phyloP scores from a whole-genome alignment of 2,888 invertebrate species.

The Pelosia muscerda region DNA sequence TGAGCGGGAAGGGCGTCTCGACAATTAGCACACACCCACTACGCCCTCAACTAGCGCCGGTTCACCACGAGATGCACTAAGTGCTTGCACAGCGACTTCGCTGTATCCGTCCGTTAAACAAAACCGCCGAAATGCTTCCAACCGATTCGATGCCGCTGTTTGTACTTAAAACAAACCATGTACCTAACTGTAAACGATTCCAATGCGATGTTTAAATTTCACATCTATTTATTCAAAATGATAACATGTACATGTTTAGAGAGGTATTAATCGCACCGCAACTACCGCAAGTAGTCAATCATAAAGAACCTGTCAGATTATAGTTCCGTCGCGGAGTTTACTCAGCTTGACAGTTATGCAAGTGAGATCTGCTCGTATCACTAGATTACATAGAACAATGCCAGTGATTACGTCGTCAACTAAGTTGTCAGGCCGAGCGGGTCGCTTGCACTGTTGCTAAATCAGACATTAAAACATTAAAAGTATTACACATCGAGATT shows the following conservation, averaged over 20 bases:
- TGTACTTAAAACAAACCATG: slow-evolving; percentile 61
- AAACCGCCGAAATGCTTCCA: slow-evolving; percentile 55
- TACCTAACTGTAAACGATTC: slow-evolving; percentile 62
- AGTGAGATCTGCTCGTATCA: slow-evolving; percentile 80
- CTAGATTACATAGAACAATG: slow-evolving; percentile 84
- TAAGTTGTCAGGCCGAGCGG: slow-evolving; percentile 72
- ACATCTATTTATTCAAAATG: slow-evolving; percentile 70
- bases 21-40: slow-evolving; percentile 85
- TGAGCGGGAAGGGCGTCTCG: slow-evolving; percentile 84
- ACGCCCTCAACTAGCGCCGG: slow-evolving; percentile 77
- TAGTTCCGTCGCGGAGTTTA: slow-evolving; percentile 72
- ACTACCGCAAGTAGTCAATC: slow-evolving; percentile 77
- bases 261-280: slow-evolving; percentile 72
- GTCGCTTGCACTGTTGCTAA: slow-evolving; percentile 76
- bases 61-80: slow-evolving; percentile 65
- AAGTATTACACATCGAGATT: slow-evolving; percentile 75
- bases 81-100: slow-evolving; percentile 74
- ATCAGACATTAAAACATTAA: slow-evolving; percentile 78
- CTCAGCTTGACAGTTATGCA: slow-evolving; percentile 82
- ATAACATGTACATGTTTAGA: slow-evolving; percentile 73
- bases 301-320: slow-evolving; percentile 81
- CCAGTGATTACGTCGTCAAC: slow-evolving; percentile 82
- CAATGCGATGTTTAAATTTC: slow-evolving; percentile 69
- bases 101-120: slow-evolving; percentile 66
- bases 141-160: slow-evolving; percentile 55